These are phyloP conservation scores for Copidosoma floridanum DNA, from an alignment of 1,140 invertebrate genomes.

Conservation along the genomic window DNA sequence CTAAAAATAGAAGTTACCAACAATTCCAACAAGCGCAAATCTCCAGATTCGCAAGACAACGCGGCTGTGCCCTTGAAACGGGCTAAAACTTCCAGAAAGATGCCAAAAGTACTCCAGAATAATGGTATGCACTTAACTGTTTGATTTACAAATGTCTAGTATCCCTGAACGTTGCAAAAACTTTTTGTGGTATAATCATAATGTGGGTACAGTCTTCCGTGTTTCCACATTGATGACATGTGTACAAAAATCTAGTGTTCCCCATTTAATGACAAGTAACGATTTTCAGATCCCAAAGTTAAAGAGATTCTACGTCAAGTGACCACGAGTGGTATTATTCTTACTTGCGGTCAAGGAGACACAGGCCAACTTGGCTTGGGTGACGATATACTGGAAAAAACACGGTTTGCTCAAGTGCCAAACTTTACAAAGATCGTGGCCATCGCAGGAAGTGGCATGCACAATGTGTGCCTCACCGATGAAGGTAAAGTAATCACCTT, in stretches of 20 bases:
- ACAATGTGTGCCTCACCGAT: constrained; percentile 81
- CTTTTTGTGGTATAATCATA: too few species aligned
- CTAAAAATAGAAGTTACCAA: constrained; percentile 30
- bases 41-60: constrained; percentile 15
- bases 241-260: too few species aligned
- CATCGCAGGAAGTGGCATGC: constrained; percentile 88
- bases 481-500: constrained; percentile 83
- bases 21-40: constrained; percentile 35
- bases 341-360: constrained; percentile 85
- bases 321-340: constrained; percentile 60
- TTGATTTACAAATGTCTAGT: too few species aligned
- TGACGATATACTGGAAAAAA: constrained; percentile 76
- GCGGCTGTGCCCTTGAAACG: constrained; percentile 16
- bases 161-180: too few species aligned
- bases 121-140: too few species aligned
- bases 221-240: too few species aligned
- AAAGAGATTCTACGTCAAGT: constrained; percentile 27
- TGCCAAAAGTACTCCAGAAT: not conserved
- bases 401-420: constrained; percentile 66
- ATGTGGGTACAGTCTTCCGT: too few species aligned
- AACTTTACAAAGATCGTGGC: constrained; percentile 67
- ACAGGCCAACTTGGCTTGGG: constrained; percentile 89
- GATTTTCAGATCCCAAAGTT: constrained; percentile 19
- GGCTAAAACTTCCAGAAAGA: constrained; percentile 3
- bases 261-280: too few species aligned